A percentile compares a stretch with the other conserved stretches of the same genome.
Evolutionary conservation across 2,113 vertebrate genomes (phyloP).

Genomic region (Zosterops borbonicus): DNA sequence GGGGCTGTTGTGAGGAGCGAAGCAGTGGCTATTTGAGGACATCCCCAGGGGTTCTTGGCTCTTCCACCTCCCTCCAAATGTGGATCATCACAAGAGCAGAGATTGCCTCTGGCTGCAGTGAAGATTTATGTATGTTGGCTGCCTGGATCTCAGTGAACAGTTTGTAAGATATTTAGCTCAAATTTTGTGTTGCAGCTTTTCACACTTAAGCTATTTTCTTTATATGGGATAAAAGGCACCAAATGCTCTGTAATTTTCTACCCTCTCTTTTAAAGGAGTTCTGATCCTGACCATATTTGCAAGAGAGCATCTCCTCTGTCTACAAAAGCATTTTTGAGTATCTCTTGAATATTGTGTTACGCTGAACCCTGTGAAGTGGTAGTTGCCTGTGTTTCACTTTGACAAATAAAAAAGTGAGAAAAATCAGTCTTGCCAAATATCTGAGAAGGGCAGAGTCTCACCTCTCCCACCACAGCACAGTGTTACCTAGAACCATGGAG

Average conservation of each 20-base stretch:
- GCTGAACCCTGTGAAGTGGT: background rate
- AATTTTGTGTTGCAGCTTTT: background rate
- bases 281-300: background rate
- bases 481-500: background rate
- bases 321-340: background rate
- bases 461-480: background rate
- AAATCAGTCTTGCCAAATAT: background rate
- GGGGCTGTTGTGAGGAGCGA: rapidly evolving
- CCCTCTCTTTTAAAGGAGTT: background rate
- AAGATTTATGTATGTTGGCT: background rate
- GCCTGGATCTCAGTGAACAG: background rate
- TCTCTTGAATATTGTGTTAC: background rate
- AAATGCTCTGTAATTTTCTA: background rate
- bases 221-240: too few species aligned
- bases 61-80: background rate
- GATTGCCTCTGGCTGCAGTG: background rate
- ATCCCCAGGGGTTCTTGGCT: background rate
- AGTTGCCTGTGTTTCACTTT: background rate
- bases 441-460: background rate
- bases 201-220: background rate
- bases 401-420: too few species aligned
- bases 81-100: background rate
- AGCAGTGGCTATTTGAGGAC: background rate
- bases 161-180: background rate
- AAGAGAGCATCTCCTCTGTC: background rate